Base-by-base conservation (phyloP, 2,113 vertebrate species). In the Riparia riparia region DNA sequence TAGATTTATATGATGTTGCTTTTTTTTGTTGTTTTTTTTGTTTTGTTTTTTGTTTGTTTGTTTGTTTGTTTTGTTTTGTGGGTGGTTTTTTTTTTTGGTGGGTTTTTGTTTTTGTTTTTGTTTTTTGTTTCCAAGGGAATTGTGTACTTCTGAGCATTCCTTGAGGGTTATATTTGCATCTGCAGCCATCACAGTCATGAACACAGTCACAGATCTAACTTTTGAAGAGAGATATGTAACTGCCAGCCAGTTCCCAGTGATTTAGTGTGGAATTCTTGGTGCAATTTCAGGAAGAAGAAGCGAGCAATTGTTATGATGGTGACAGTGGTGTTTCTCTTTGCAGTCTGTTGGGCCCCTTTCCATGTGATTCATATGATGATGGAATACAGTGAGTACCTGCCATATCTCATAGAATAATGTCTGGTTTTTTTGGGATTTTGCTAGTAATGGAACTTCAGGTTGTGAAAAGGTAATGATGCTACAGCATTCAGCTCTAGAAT, bases 321-420 rank as follows among this genome's bases (percentile, higher is more conserved):
- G 93, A 97, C 93, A 11, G 98, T 98, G 54, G 98, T 98, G 73
- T 97, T 96, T 87, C 97, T 98, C 78, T 98, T 98, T 74, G 95
- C 96, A n/a, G 88, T 94, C 83, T 98, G 98, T 93, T 98, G 98
- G 98, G 98, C 98, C 12, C 98, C 98, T 65, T 98, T 98, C 93
- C 98, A 98, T 0, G 45, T 97, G 8, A 86, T 98, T 76, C 98
- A 98, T 66, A 98, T 98, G 98, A 97, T 98, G 97, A 88, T 91
- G 34, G 98, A 98, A 85, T 98, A 98, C 89, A 97, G 98, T 98
- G 90, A 98, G 98, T 98, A 78, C 39, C 61, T 90, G 50, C 34
- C 24, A 1, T 14, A 12, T 32, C 29, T 86, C 57, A 18, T 13
- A 44, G 26, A 78, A 17, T n/a, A 49, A 86, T 83, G 4, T 7